Evolutionary conservation across 2,797 vertebrate genomes (phyloP).

Genomic region (Perodicticus potto): DNA sequence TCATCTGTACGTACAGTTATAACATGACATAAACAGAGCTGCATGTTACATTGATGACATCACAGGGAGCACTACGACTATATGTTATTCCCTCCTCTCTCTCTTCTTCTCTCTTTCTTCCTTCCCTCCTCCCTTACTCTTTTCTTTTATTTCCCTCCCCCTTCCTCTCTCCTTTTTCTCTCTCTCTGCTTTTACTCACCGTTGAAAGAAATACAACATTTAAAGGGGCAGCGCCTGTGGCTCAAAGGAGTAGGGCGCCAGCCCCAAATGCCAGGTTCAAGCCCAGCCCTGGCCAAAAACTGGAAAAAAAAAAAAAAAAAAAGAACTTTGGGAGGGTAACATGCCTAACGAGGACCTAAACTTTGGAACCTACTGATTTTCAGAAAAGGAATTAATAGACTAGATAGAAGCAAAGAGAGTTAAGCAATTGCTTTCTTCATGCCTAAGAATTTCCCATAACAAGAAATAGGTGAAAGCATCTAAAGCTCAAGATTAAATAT

Average conservation of each 20-base stretch:
- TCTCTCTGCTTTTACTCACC: not conserved
- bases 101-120: not conserved
- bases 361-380: slow-evolving; percentile 10
- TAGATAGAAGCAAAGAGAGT: not conserved
- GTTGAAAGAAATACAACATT: not conserved
- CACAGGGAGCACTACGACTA: not conserved
- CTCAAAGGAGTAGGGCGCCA: too few species aligned
- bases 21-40: not conserved
- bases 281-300: too few species aligned
- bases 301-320: too few species aligned
- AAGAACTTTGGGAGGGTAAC: not conserved
- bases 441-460: not conserved
- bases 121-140: not conserved
- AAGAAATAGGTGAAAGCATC: not conserved
- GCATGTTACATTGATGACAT: not conserved
- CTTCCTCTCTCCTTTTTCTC: not conserved
- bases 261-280: too few species aligned
- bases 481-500: slow-evolving; percentile 12
- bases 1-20: not conserved
- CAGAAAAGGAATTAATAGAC: not conserved
- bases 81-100: not conserved
- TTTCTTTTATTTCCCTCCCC: not conserved
- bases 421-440: not conserved
- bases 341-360: not conserved
- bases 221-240: too few species aligned